These are phyloP conservation scores for Drosophila neonasuta DNA, from an alignment of 2,888 invertebrate species.

Conservation along the genomic window DNA sequence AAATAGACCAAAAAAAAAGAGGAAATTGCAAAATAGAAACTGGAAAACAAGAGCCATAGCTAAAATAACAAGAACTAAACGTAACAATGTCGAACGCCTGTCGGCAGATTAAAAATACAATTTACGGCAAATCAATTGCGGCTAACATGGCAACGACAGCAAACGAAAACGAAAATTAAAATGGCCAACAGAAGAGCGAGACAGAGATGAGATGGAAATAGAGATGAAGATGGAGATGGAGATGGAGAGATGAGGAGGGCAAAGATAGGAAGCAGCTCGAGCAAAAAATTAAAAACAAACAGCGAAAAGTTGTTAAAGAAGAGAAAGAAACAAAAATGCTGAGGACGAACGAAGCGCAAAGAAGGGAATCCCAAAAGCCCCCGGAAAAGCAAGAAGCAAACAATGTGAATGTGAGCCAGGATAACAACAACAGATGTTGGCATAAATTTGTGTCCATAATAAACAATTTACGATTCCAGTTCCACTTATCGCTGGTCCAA, in stretches of 20 bases:
- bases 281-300: constrained; percentile 74
- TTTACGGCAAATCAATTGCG: constrained; percentile 76
- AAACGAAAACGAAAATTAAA: constrained; percentile 60
- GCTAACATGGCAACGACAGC: constrained; percentile 68
- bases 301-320: constrained; percentile 37
- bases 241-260: not conserved
- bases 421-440: constrained; percentile 67
- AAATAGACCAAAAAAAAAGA: constrained; percentile 16
- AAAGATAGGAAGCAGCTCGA: constrained; percentile 40
- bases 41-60: constrained; percentile 5
- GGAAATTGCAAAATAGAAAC: constrained; percentile 11
- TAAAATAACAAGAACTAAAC: constrained; percentile 11
- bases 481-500: not conserved
- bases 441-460: constrained; percentile 72
- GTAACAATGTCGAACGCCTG: constrained; percentile 48
- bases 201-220: not conserved
- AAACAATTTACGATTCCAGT: constrained; percentile 62
- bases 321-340: not conserved
- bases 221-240: no score
- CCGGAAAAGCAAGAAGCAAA: constrained; percentile 27
- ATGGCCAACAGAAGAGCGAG: constrained; percentile 29
- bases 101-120: constrained; percentile 77
- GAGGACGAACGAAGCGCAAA: not conserved
- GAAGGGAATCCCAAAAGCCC: constrained; percentile 4
- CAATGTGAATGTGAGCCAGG: constrained; percentile 41